Conservation (phyloP, 2,888 invertebrate genomes). For the Beris chalybata region DNA sequence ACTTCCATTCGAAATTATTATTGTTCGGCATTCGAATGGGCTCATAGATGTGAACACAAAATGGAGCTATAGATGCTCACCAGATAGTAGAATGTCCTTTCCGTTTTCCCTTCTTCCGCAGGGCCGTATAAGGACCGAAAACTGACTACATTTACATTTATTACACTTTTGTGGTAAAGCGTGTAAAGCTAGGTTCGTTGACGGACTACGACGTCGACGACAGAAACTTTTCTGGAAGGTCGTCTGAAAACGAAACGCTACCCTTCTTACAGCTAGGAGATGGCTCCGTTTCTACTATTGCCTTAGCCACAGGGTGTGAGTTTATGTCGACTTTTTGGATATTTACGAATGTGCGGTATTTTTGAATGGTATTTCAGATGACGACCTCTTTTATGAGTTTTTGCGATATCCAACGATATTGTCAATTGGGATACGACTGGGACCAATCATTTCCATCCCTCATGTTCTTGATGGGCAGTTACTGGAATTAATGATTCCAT, state of each 20-base stretch:
- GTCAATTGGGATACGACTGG: conserved; percentile 4
- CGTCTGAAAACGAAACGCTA: too few relatives aligned
- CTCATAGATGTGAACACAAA: conserved; percentile 29
- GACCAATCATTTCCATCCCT: conserved; percentile 3
- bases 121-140: conserved; percentile 14
- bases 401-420: conserved; percentile 14
- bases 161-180: conserved; percentile 6
- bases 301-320: conserved; percentile 12
- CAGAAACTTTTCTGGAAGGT: too few relatives aligned
- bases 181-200: too few relatives aligned
- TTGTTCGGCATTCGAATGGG: conserved; percentile 32
- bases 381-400: conserved; percentile 19
- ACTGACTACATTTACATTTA: conserved; percentile 35
- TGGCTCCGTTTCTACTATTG: not conserved
- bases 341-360: not conserved
- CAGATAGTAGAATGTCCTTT: conserved; percentile 19
- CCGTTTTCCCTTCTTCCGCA: conserved; percentile 11
- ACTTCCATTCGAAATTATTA: conserved; percentile 30
- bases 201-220: too few relatives aligned
- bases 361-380: conserved; percentile 3
- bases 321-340: not conserved
- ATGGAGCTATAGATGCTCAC: conserved; percentile 29
- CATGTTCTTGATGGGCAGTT: not conserved
- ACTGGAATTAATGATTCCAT: conserved; percentile 7
- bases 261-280: too few relatives aligned